Percentiles rank a stretch among this genome's conserved stretches.
Evolutionary conservation across 2,113 vertebrate species (phyloP).

Genomic region (Chunga burmeisteri): DNA sequence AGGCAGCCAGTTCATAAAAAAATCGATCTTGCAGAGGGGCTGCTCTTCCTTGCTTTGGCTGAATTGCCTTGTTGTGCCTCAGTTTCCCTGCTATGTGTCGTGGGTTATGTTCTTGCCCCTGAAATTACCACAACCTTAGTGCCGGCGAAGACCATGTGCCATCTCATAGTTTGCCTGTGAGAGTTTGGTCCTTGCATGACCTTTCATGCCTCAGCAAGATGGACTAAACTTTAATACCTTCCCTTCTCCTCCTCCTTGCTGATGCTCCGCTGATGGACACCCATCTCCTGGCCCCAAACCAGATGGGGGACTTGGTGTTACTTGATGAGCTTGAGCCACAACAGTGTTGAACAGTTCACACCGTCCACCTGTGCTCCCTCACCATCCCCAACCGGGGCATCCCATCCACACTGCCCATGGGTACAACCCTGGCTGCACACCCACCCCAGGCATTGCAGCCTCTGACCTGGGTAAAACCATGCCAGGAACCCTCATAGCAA

Average conservation of each 20-base stretch:
- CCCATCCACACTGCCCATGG: not conserved
- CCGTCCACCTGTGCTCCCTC: not conserved
- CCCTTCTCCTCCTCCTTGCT: not conserved
- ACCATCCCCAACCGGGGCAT: rapidly evolving
- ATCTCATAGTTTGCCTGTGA: no score
- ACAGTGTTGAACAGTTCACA: not conserved
- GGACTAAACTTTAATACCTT: not conserved
- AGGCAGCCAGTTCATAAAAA: not conserved
- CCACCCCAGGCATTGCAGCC: not conserved
- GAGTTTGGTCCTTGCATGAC: not conserved
- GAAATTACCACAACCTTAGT: not conserved
- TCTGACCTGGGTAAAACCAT: not conserved
- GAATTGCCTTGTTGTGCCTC: not conserved
- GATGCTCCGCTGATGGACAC: not conserved
- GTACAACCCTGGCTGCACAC: not conserved
- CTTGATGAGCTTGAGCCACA: not conserved
- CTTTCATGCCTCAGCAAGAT: not conserved
- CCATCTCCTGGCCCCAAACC: not conserved
- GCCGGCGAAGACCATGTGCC: rapidly evolving
- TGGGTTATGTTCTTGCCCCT: not conserved
- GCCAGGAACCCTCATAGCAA: not conserved
- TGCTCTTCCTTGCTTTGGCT: not conserved
- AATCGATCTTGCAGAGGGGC: not conserved
- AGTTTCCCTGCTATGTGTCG: not conserved
- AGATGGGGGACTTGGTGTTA: not conserved